Percentiles rank a stretch among this genome's conserved stretches.
phyloP scores from a whole-genome alignment of 2,888 invertebrate species.

The Macrophya annulata region DNA sequence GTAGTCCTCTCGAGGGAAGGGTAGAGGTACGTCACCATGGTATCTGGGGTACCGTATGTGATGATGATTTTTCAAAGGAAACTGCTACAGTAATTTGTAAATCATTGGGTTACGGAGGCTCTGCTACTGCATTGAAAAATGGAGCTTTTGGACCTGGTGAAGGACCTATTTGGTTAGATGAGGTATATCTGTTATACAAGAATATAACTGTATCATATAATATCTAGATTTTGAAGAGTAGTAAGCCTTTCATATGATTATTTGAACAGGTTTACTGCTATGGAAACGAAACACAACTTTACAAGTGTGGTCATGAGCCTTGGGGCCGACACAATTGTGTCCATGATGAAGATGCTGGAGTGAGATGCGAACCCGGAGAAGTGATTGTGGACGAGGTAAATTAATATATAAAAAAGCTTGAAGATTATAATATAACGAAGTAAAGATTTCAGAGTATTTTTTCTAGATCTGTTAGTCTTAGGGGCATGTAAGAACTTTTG shows the following conservation, averaged over 20 bases:
- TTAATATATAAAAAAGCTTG: constrained; percentile 57
- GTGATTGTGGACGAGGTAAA: constrained; percentile 73
- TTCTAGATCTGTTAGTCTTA: neutral
- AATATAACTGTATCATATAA: neutral
- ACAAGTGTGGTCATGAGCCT: constrained; percentile 84
- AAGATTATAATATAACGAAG: constrained; percentile 21
- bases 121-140: constrained; percentile 80
- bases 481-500: neutral
- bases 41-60: constrained; percentile 90
- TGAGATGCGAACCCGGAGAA: constrained; percentile 78
- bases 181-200: constrained; percentile 76
- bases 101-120: constrained; percentile 82
- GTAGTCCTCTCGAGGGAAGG: constrained; percentile 83
- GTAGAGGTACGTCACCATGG: constrained; percentile 87
- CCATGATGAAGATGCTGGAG: constrained; percentile 87
- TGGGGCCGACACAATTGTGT: constrained; percentile 89
- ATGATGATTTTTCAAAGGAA: constrained; percentile 86
- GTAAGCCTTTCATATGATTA: constrained; percentile 7
- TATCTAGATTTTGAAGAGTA: neutral
- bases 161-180: constrained; percentile 88
- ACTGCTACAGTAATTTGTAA: constrained; percentile 86
- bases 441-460: neutral
- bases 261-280: constrained; percentile 81
- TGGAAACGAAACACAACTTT: constrained; percentile 85
- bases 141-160: constrained; percentile 82